Evolutionary conservation across 2,113 vertebrate genomes (phyloP), one percentile per base, ranked within the genome.

Genomic region (Spheniscus mendiculus): DNA sequence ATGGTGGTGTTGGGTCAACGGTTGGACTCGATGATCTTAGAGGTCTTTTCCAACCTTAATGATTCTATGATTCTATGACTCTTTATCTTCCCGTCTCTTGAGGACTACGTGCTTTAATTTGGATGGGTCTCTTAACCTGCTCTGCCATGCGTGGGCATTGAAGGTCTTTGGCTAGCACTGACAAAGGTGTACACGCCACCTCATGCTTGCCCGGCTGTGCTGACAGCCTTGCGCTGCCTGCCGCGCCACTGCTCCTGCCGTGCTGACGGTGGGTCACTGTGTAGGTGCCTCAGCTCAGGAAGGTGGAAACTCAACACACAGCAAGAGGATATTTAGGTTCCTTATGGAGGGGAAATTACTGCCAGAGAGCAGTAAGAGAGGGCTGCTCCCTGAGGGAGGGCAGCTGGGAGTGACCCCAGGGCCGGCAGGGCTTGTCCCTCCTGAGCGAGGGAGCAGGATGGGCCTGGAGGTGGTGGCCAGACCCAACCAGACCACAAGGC

Each of bases 141-240:
- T 30, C 14, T 1, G 2, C 13, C 0, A 0, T 34, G 15, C 6
- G 2, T 30, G 26, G 36, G 6, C 42, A n/a, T 36, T 32, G n/a
- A 66, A 62, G 49, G 36, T 32, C 44, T 78, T 50, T 63, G 50
- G 45, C 26, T 3, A 2, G 34, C 45, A n/a, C 34, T 58, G 56
- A 14, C 18, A 26, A 27, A 4, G 22, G 17, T 3, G 4, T 19
- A 23, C 22, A 11, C 0, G 10, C 32, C 38, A 38, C 19, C 38
- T 27, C 18, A 30, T 1, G 6, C n/a, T 44, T 59, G 50, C 42
- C 13, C 0, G 6, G 47, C n/a, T 56, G 19, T 44, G 29, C 53
- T 45, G 40, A 14, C 20, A 59, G 25, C 29, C 27, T 34, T 1
- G 1, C 0, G 3, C 40, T 73, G 19, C 38, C 40, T 38, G 19